Evolutionary conservation across 1,140 invertebrate species (phyloP).

Genomic region (Aphaenogaster floridana): DNA sequence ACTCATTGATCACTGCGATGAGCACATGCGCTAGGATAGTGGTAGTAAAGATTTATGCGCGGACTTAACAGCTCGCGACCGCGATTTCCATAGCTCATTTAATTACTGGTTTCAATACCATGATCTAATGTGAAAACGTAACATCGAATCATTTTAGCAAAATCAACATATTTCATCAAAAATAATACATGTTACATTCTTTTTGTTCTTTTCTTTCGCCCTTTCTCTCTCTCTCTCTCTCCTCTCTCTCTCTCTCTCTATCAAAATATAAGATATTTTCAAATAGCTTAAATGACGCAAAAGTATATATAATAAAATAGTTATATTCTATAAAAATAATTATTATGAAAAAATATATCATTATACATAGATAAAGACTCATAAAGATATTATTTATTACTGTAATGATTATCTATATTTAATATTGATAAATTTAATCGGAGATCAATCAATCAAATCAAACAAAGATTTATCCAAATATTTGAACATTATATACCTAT

Average conservation of each 20-base stretch:
- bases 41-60: conserved; percentile 67
- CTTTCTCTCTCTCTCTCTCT: neutral
- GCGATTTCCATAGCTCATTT: conserved; percentile 44
- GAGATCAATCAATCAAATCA: conserved; percentile 10
- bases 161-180: neutral
- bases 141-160: neutral
- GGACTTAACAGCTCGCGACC: conserved; percentile 27
- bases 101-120: conserved; percentile 42
- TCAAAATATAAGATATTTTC: neutral
- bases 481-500: neutral
- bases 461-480: neutral
- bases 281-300: neutral
- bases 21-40: conserved; percentile 34
- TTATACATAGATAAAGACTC: no score
- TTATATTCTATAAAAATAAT: neutral
- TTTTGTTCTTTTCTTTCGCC: no score
- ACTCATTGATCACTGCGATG: conserved; percentile 61
- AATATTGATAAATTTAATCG: neutral
- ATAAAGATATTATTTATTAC: neutral
- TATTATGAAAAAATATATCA: neutral
- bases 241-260: no score
- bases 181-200: neutral
- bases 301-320: neutral
- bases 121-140: conserved; percentile 4
- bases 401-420: neutral